Percentiles rank a stretch among this genome's conserved stretches.
Evolutionary conservation across 2,797 vertebrate genomes (phyloP).

Genomic region (Eupleurogrammus muticus): DNA sequence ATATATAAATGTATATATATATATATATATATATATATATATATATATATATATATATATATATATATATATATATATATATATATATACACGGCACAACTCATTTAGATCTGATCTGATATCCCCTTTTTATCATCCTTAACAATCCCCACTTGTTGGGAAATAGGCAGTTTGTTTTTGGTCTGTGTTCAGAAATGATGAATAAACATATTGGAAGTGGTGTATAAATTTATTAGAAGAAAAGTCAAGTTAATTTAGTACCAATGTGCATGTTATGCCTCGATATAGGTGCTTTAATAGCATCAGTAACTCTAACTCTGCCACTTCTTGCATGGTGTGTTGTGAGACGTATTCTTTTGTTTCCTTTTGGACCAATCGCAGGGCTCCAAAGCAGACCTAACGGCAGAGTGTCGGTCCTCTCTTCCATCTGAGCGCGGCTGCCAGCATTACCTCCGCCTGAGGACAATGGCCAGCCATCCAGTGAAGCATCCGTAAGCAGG

Average conservation of each 20-base stretch:
- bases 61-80: no score
- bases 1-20: no score
- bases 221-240: background rate
- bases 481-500: constrained; percentile 49
- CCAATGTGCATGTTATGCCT: background rate
- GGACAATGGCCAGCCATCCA: constrained; percentile 48
- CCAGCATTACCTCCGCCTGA: constrained; percentile 44
- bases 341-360: constrained; percentile 56
- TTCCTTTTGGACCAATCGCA: constrained; percentile 35
- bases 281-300: background rate
- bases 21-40: no score
- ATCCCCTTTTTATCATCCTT: background rate
- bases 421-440: constrained; percentile 58
- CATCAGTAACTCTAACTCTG: background rate
- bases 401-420: constrained; percentile 16
- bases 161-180: background rate
- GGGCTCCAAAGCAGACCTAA: constrained; percentile 20
- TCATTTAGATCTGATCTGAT: background rate
- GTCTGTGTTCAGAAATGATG: background rate
- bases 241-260: background rate
- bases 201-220: no score
- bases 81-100: no score
- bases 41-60: no score
- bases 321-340: background rate
- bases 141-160: background rate